phyloP scores from a whole-genome alignment of 2,113 vertebrate species.

The Equus przewalskii region DNA sequence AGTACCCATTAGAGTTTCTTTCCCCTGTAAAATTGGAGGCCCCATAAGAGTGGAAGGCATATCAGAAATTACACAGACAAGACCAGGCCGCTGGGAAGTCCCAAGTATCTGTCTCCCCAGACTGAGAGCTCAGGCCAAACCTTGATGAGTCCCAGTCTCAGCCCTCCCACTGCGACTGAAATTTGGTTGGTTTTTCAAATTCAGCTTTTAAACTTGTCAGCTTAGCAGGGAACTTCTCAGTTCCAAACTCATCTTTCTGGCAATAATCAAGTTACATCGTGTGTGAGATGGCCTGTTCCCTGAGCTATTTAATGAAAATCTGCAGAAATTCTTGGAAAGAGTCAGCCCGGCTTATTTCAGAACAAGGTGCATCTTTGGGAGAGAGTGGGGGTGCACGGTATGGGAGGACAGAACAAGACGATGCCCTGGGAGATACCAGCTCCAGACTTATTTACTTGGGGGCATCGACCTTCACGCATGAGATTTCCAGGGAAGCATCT shows the following conservation, averaged over 20 bases:
- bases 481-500: neutral
- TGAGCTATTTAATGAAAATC: constrained; percentile 55
- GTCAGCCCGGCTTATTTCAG: neutral
- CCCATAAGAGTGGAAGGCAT: too few species aligned
- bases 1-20: neutral
- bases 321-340: neutral
- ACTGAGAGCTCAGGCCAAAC: neutral
- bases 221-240: constrained; percentile 48
- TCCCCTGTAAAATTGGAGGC: neutral
- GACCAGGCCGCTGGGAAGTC: neutral
- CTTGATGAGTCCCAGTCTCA: neutral
- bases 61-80: neutral
- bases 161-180: neutral
- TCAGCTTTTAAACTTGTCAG: constrained; percentile 51
- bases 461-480: rapidly evolving
- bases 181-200: constrained; percentile 30
- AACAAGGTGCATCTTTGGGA: neutral
- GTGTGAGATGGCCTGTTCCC: neutral
- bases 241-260: constrained; percentile 42
- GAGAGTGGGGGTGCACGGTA: rapidly evolving
- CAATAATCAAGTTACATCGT: constrained; percentile 6
- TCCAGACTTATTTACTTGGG: rapidly evolving
- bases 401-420: neutral
- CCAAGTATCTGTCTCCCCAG: neutral
- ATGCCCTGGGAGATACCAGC: neutral